Evolutionary conservation across 2,888 invertebrate genomes (phyloP).

Genomic region (Cosmia trapezina): DNA sequence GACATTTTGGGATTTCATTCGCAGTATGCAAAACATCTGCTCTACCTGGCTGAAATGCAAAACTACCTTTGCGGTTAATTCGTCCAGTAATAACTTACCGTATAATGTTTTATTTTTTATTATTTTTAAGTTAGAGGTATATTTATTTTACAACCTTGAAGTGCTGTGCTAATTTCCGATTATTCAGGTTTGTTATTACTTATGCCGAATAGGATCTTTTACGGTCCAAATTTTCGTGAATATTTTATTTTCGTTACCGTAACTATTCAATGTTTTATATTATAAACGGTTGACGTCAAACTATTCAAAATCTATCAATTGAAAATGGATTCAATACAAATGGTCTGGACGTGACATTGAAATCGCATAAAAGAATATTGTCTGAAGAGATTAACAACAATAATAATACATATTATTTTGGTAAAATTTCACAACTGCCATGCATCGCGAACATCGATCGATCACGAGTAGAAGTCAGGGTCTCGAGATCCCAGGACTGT

Average conservation of each 20-base stretch:
- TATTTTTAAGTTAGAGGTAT: conserved; percentile 7
- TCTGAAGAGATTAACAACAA: conserved; percentile 47
- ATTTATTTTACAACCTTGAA: not conserved
- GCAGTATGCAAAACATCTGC: conserved; percentile 48
- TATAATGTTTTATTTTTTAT: conserved; percentile 22
- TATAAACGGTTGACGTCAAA: conserved; percentile 33
- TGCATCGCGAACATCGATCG: conserved; percentile 58
- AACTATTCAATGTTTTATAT: conserved; percentile 18
- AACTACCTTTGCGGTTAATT: conserved; percentile 49
- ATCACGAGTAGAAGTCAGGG: conserved; percentile 73
- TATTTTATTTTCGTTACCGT: conserved; percentile 30
- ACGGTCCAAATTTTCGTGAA: conserved; percentile 38
- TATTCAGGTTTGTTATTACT: conserved; percentile 6
- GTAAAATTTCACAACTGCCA: conserved; percentile 61
- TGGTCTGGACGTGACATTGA: conserved; percentile 58
- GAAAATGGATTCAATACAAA: conserved; percentile 51
- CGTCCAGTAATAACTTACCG: conserved; percentile 30
- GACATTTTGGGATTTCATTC: conserved; percentile 57
- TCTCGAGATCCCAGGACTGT: conserved; percentile 66
- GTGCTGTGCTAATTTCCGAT: conserved; percentile 8
- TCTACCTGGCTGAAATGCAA: conserved; percentile 55
- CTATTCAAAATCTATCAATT: conserved; percentile 44
- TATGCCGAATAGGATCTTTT: conserved; percentile 1
- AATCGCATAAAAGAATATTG: conserved; percentile 55
- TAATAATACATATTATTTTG: conserved; percentile 55